Percentiles rank a stretch among this genome's conserved stretches.
phyloP scores from a whole-genome alignment of 2,888 invertebrate species.

The Pemphredon lugubris region DNA sequence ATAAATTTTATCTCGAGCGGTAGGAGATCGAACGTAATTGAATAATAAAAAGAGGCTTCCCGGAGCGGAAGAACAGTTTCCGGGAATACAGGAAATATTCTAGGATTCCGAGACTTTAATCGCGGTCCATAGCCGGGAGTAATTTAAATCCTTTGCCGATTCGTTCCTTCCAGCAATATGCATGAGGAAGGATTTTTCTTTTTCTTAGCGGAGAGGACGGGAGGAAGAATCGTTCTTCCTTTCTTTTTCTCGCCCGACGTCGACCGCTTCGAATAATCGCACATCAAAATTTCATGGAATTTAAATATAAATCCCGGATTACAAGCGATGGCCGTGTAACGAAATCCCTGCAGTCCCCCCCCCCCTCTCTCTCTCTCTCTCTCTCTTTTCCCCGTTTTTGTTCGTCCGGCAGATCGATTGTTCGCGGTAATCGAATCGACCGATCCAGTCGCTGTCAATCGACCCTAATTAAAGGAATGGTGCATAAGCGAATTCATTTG shows the following conservation, averaged over 20 bases:
- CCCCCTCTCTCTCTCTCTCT: no score
- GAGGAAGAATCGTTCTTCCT: background rate
- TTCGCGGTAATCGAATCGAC: background rate
- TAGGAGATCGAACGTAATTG: background rate
- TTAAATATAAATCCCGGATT: constrained; percentile 38
- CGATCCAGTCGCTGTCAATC: background rate
- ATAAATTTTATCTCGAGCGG: background rate
- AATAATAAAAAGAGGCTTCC: background rate
- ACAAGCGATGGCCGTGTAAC: background rate
- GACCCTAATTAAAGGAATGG: no score
- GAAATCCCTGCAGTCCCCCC: no score
- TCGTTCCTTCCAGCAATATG: constrained; percentile 53
- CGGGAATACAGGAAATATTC: constrained; percentile 44
- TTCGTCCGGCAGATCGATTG: constrained; percentile 1
- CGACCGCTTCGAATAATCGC: constrained; percentile 21
- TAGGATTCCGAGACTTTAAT: constrained; percentile 32
- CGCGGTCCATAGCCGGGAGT: constrained; percentile 22
- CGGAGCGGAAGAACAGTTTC: constrained; percentile 36
- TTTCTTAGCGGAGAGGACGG: background rate
- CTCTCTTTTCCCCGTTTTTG: background rate
- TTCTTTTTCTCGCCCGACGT: background rate
- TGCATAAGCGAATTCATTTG: no score
- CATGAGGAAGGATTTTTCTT: constrained; percentile 45
- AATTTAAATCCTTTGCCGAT: constrained; percentile 57
- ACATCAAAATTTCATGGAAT: constrained; percentile 25